phyloP scores from a whole-genome alignment of 2,113 vertebrate species.

The Dasyprocta punctata region DNA sequence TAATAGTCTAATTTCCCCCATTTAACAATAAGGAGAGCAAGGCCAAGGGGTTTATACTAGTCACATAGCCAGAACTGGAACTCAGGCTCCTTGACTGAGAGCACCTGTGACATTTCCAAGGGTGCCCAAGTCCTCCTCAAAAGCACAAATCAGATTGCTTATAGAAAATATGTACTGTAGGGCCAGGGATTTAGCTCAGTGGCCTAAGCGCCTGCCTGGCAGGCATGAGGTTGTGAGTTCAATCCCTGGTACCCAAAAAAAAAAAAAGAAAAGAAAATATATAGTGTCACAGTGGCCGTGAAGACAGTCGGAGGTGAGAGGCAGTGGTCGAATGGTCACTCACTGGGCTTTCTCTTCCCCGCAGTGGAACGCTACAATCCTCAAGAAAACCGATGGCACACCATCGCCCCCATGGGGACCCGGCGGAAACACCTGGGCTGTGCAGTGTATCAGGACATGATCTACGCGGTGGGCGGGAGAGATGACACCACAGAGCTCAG shows the following conservation, averaged over 20 bases:
- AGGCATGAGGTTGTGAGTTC: too few species aligned
- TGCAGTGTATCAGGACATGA: slow-evolving; percentile 99
- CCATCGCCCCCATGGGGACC: slow-evolving; percentile 98
- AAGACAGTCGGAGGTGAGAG: not conserved
- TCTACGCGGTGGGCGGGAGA: slow-evolving; percentile 97
- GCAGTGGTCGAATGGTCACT: not conserved
- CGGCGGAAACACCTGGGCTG: slow-evolving; percentile 98
- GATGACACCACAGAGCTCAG: slow-evolving; percentile 99
- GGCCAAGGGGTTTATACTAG: not conserved
- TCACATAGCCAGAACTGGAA: not conserved
- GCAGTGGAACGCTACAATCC: slow-evolving; percentile 98
- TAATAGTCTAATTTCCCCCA: not conserved
- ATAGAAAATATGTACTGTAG: not conserved
- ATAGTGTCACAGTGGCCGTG: not conserved
- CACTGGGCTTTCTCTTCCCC: not conserved
- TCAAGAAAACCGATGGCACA: slow-evolving; percentile 99
- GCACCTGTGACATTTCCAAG: too few species aligned
- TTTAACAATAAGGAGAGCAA: not conserved
- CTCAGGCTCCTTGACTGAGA: not conserved
- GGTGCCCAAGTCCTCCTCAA: not conserved
- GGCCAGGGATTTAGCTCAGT: too few species aligned
- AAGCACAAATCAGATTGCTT: slow-evolving; percentile 4
- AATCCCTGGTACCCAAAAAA: too few species aligned
- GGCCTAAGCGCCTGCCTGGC: too few species aligned
- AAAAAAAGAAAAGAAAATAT: not conserved